Conservation (phyloP, 2,797 vertebrate genomes). For the Phaenicophaeus curvirostris region DNA sequence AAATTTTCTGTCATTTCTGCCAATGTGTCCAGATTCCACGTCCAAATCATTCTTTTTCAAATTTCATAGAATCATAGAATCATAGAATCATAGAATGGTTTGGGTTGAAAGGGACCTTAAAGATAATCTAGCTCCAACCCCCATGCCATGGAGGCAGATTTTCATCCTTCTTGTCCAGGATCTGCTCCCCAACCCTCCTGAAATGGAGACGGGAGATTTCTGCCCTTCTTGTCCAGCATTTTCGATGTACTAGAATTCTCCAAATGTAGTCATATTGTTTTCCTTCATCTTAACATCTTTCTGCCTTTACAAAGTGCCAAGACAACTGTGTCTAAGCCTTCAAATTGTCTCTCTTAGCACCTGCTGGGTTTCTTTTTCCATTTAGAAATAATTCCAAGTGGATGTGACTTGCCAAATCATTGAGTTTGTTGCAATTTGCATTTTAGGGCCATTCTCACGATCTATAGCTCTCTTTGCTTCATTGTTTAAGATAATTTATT, state of each 20-base stretch:
- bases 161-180: no score
- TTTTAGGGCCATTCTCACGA: background rate
- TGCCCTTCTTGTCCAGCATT: no score
- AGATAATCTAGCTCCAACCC: no score
- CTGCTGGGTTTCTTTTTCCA: background rate
- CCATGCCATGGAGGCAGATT: no score
- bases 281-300: background rate
- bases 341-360: background rate
- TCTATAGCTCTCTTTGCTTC: background rate
- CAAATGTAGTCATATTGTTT: background rate
- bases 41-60: background rate
- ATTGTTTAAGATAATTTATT: background rate
- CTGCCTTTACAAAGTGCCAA: background rate
- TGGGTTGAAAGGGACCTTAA: no score
- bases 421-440: background rate
- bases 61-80: no score
- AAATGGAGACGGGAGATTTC: no score
- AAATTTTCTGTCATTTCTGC: background rate
- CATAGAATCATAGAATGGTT: no score
- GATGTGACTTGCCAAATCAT: background rate
- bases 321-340: background rate
- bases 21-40: background rate
- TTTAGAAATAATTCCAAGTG: background rate
- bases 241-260: background rate
- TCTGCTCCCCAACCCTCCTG: no score